phyloP scores from a whole-genome alignment of 2,113 vertebrate genomes.

The Megaceryle maxima region DNA sequence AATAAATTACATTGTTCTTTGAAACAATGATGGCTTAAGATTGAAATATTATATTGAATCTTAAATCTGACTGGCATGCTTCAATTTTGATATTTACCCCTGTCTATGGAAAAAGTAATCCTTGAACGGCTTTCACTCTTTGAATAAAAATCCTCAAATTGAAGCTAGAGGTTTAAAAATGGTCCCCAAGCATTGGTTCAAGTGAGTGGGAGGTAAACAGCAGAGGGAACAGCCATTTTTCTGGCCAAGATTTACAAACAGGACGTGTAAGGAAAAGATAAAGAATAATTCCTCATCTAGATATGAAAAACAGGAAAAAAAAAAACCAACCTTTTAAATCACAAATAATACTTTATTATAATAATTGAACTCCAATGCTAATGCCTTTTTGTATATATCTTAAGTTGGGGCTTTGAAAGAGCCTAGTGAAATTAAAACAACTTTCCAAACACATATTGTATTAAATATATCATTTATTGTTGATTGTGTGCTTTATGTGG shows the following conservation, averaged over 20 bases:
- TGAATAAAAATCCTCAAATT: not conserved
- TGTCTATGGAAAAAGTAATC: not conserved
- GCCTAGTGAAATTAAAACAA: not conserved
- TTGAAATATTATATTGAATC: slow-evolving; percentile 27
- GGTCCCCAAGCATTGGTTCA: not conserved
- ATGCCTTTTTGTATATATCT: not conserved
- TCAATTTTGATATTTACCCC: slow-evolving; percentile 11
- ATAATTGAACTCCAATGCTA: not conserved
- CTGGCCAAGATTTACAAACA: not conserved
- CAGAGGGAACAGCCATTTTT: not conserved
- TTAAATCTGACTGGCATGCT: slow-evolving; percentile 18
- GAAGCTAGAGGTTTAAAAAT: not conserved
- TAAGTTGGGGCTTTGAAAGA: not conserved
- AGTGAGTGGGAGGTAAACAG: not conserved
- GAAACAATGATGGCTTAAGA: slow-evolving; percentile 27
- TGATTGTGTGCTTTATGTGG: not conserved
- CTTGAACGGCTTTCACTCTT: not conserved
- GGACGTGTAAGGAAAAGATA: not conserved
- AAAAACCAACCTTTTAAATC: not conserved
- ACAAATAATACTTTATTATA: not conserved
- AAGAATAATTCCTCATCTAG: not conserved
- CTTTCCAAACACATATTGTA: not conserved
- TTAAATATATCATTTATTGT: not conserved
- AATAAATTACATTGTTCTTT: slow-evolving; percentile 65
- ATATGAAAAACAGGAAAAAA: not conserved